phyloP scores from a whole-genome alignment of 2,113 vertebrate species.

The Hippoglossus stenolepis region DNA sequence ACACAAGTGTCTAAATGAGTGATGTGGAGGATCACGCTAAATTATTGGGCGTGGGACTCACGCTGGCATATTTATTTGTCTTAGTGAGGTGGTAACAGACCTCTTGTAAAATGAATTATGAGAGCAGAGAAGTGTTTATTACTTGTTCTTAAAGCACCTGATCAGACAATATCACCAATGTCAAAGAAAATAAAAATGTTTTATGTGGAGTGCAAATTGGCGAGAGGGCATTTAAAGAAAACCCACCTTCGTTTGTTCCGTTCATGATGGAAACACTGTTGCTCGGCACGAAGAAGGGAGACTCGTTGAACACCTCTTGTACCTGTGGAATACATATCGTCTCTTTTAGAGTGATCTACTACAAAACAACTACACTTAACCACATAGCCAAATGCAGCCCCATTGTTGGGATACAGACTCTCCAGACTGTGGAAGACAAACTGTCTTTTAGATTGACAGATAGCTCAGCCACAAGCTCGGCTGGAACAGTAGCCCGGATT shows the following conservation, averaged over 20 bases:
- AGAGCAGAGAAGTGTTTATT: slow-evolving; percentile 31
- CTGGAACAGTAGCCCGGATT: slow-evolving; percentile 75
- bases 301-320: slow-evolving; percentile 88
- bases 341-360: neutral
- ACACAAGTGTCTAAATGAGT: slow-evolving; percentile 68
- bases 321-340: slow-evolving; percentile 81
- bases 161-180: slow-evolving; percentile 2
- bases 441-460: slow-evolving; percentile 67
- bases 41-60: slow-evolving; percentile 74
- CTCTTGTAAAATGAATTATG: slow-evolving; percentile 52
- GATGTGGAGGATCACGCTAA: slow-evolving; percentile 66
- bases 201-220: neutral
- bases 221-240: neutral
- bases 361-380: neutral
- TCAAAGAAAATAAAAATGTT: neutral
- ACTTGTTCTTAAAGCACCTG: slow-evolving; percentile 35
- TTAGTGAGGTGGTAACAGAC: slow-evolving; percentile 54
- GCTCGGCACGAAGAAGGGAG: slow-evolving; percentile 93
- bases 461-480: slow-evolving; percentile 68
- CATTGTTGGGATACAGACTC: slow-evolving; percentile 3
- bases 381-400: neutral
- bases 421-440: slow-evolving; percentile 22
- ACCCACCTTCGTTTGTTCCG: slow-evolving; percentile 92
- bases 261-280: slow-evolving; percentile 95
- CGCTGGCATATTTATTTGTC: slow-evolving; percentile 61